Conservation (phyloP, 2,113 vertebrate species). For the Zosterops pallidus region DNA sequence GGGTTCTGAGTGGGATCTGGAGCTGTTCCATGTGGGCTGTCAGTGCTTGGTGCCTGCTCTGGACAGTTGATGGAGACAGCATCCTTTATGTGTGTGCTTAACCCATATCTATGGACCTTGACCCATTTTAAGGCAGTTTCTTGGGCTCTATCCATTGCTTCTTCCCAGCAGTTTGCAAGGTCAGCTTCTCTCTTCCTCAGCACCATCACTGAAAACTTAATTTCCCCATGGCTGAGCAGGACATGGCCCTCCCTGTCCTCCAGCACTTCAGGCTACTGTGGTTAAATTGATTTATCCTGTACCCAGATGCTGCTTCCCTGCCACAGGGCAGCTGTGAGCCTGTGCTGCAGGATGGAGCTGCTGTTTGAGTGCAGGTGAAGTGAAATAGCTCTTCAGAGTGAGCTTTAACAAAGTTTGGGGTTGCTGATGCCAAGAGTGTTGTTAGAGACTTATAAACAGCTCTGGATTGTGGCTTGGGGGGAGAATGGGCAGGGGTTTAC, state of each 20-base stretch:
- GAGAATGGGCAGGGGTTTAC: background rate
- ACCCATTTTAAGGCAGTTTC: background rate
- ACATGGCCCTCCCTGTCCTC: rapidly evolving
- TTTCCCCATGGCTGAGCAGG: background rate
- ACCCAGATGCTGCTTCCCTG: rapidly evolving
- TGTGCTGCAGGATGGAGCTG: background rate
- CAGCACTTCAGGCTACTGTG: background rate
- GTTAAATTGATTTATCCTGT: background rate
- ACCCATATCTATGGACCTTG: rapidly evolving
- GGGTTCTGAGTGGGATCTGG: background rate
- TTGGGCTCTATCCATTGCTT: background rate
- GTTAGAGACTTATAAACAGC: background rate
- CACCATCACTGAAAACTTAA: background rate
- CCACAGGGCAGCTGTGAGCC: background rate
- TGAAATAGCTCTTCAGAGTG: background rate
- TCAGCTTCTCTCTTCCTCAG: background rate
- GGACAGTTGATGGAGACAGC: background rate
- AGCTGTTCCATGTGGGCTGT: rapidly evolving
- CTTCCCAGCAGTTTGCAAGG: background rate
- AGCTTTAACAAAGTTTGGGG: background rate
- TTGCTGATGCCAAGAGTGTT: background rate
- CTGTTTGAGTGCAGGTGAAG: background rate
- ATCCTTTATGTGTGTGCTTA: background rate
- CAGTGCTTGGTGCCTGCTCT: background rate
- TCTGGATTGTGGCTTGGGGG: background rate